Percentiles rank a stretch among this genome's conserved stretches.
Evolutionary conservation across 2,113 vertebrate species (phyloP).

Genomic region (Myxocyprinus asiaticus): DNA sequence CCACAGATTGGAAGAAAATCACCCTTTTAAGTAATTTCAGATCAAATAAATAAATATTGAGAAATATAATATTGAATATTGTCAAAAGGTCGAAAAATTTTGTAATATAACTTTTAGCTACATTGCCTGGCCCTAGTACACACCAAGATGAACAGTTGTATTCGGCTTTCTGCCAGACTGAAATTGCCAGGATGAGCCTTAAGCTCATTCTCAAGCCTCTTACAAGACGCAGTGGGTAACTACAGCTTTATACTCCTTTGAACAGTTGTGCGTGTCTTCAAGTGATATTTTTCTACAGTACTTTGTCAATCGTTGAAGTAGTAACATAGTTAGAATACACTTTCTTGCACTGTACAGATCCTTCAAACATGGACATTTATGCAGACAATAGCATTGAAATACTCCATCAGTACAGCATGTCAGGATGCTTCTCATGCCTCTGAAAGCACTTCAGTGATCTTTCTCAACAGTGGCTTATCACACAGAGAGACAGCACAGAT

Average conservation of each 20-base stretch:
- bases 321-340: slow-evolving; percentile 6
- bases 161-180: not conserved
- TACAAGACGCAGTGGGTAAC: not conserved
- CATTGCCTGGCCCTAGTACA: too few species aligned
- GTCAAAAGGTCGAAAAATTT: too few species aligned
- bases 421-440: slow-evolving; percentile 18
- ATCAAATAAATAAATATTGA: too few species aligned
- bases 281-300: too few species aligned
- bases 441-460: slow-evolving; percentile 32
- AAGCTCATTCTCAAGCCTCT: not conserved
- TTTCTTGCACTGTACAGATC: not conserved
- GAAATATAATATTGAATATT: too few species aligned
- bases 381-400: slow-evolving; percentile 1
- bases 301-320: not conserved
- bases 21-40: too few species aligned
- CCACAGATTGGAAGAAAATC: too few species aligned
- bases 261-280: not conserved
- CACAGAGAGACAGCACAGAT: slow-evolving; percentile 18
- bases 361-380: slow-evolving; percentile 1
- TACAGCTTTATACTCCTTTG: not conserved
- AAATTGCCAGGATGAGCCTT: not conserved
- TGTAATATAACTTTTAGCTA: too few species aligned
- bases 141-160: not conserved
- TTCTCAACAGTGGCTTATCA: slow-evolving; percentile 21
- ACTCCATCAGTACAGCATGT: slow-evolving; percentile 14